Evolutionary conservation across 1,140 invertebrate genomes (phyloP).

Genomic region (Cherax destructor): DNA sequence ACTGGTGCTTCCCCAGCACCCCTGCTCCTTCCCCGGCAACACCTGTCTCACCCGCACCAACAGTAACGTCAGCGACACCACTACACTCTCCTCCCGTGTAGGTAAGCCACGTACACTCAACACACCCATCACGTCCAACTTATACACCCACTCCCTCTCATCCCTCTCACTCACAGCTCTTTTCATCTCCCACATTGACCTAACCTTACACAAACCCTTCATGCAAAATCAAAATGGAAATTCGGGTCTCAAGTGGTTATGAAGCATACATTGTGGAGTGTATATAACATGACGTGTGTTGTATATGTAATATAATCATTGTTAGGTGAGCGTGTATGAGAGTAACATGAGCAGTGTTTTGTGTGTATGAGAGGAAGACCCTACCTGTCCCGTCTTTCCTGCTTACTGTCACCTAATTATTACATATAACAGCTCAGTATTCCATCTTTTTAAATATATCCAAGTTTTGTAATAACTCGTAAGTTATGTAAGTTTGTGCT

Average conservation of each 20-base stretch:
- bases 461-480: too few species aligned
- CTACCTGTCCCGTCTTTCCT: too few species aligned
- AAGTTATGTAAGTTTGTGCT: too few species aligned
- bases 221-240: conserved; percentile 40
- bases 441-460: too few species aligned
- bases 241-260: too few species aligned
- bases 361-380: background rate
- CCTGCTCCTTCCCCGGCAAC: conserved; percentile 39
- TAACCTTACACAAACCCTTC: conserved; percentile 4
- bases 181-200: background rate
- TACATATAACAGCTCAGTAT: too few species aligned
- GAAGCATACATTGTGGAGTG: background rate
- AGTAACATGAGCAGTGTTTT: conserved; percentile 38
- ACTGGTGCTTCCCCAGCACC: conserved; percentile 3
- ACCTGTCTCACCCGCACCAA: conserved; percentile 56
- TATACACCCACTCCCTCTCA: too few species aligned
- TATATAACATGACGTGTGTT: too few species aligned
- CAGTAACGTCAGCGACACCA: conserved; percentile 66
- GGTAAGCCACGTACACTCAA: conserved; percentile 60
- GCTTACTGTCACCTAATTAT: too few species aligned
- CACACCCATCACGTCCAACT: background rate
- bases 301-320: too few species aligned
- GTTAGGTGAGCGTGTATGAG: too few species aligned
- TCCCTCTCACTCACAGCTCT: background rate
- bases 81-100: conserved; percentile 63